Evolutionary conservation across 2,888 invertebrate species (phyloP).

Genomic region (Cosmia pyralina): DNA sequence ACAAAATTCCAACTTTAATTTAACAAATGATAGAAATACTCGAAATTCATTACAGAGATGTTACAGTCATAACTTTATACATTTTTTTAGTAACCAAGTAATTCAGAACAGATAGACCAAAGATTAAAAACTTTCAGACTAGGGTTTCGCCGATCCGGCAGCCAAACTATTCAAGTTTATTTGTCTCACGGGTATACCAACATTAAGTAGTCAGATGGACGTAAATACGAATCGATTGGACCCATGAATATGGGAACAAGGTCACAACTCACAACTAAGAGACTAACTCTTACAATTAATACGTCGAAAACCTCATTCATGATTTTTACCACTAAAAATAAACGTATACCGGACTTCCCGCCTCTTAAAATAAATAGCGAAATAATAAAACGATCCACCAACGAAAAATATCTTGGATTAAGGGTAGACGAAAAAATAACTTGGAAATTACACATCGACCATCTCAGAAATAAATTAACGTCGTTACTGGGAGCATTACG

Average conservation of each 20-base stretch:
- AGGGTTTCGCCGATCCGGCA: background rate
- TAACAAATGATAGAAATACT: constrained; percentile 14
- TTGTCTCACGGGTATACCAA: constrained; percentile 27
- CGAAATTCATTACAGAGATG: background rate
- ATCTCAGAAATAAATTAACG: too few relatives aligned
- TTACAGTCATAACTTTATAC: background rate
- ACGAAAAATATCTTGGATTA: too few relatives aligned
- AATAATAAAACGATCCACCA: too few relatives aligned
- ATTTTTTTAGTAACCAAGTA: background rate
- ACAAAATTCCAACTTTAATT: background rate
- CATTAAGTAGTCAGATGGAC: constrained; percentile 12
- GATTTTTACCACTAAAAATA: too few relatives aligned
- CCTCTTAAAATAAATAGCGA: too few relatives aligned
- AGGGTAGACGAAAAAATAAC: too few relatives aligned
- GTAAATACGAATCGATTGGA: constrained; percentile 44
- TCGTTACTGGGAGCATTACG: too few relatives aligned
- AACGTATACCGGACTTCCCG: too few relatives aligned
- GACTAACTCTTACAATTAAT: too few relatives aligned
- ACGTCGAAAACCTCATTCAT: too few relatives aligned
- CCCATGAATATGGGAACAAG: constrained; percentile 37
- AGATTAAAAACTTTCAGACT: constrained; percentile 3
- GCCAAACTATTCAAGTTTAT: constrained; percentile 34
- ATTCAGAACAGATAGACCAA: background rate
- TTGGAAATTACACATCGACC: too few relatives aligned
- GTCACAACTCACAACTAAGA: constrained; percentile 26